phyloP scores from a whole-genome alignment of 2,113 vertebrate species.

The Oryctolagus cuniculus region DNA sequence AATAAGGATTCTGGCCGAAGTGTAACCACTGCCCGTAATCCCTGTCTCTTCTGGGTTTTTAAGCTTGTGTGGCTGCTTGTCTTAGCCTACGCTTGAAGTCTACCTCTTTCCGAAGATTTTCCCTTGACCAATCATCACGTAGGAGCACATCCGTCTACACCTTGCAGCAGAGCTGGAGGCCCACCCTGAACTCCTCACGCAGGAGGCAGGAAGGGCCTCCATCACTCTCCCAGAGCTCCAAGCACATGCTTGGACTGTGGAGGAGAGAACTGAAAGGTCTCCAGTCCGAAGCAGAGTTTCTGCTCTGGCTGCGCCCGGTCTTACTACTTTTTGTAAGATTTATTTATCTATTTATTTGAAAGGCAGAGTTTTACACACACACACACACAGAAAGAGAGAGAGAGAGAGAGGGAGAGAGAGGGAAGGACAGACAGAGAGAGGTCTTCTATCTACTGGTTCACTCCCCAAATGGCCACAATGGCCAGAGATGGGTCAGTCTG shows the following conservation, averaged over 20 bases:
- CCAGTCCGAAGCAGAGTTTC: neutral
- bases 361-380: no score
- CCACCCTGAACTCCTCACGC: neutral
- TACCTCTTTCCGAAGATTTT: conserved; percentile 36
- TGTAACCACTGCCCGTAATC: neutral
- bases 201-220: conserved; percentile 43
- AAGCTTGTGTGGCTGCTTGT: conserved; percentile 24
- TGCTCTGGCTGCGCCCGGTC: neutral
- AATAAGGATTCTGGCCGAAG: conserved; percentile 18
- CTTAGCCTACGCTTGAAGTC: neutral
- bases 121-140: neutral
- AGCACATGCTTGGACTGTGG: neutral
- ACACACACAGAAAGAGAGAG: no score
- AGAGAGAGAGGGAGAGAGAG: no score
- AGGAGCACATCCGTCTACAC: conserved; percentile 25
- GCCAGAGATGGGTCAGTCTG: no score
- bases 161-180: neutral
- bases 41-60: conserved; percentile 44
- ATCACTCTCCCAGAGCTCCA: neutral
- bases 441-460: no score
- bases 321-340: no score
- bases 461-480: no score
- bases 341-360: no score
- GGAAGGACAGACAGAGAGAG: no score
- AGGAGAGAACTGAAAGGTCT: neutral